phyloP scores from a whole-genome alignment of 2,113 vertebrate genomes.

The Plectropomus leopardus region DNA sequence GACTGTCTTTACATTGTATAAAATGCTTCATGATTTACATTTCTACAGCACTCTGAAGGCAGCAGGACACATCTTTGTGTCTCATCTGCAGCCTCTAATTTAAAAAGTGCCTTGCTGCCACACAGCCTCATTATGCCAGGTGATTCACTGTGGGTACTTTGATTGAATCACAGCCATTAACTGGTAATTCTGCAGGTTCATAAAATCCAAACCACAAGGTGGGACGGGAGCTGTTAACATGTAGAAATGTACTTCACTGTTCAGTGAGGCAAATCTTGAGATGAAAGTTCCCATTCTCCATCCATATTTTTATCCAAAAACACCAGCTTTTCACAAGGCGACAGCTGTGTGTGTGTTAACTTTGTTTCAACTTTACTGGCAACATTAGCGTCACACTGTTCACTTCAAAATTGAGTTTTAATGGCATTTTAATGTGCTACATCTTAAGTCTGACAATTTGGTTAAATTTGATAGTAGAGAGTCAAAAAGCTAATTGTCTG shows the following conservation, averaged over 20 bases:
- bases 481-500: background rate
- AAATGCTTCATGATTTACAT: background rate
- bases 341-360: background rate
- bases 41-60: background rate
- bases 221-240: background rate
- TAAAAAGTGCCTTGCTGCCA: background rate
- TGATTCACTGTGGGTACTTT: background rate
- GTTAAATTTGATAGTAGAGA: too few relatives aligned
- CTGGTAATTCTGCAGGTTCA: background rate
- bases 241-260: background rate
- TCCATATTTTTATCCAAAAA: background rate
- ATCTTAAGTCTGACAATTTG: too few relatives aligned
- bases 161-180: background rate
- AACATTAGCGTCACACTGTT: background rate
- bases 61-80: background rate
- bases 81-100: conserved; percentile 4
- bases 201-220: background rate
- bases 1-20: background rate
- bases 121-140: background rate
- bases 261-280: background rate
- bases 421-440: too few relatives aligned
- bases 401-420: too few relatives aligned
- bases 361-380: too few relatives aligned
- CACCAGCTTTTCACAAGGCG: too few relatives aligned
- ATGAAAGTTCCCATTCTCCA: background rate